Evolutionary conservation across 1,140 invertebrate species (phyloP), one percentile per base, ranked within the genome.

Genomic region (Helicorthomorpha holstii): DNA sequence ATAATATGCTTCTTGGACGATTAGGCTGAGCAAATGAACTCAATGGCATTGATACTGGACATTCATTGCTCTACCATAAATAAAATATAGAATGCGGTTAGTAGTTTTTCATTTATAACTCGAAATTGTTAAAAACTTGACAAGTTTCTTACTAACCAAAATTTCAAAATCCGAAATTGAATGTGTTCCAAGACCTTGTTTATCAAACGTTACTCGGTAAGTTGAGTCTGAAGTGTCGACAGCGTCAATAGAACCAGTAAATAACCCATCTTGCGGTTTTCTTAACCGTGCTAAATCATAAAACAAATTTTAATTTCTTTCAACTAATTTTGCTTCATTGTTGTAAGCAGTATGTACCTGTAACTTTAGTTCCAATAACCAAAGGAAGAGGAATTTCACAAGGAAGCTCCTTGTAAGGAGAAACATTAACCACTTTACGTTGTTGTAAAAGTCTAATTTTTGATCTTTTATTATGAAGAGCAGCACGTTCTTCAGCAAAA

Each of bases 91-190:
- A 57, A 50, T n/a, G n/a, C n/a, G n/a, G n/a, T n/a, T n/a, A n/a
- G n/a, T n/a, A n/a, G n/a, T n/a, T n/a, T n/a, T n/a, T n/a, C n/a
- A n/a, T 41, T 12, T 19, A 41, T 41, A 19, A 41, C 19, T 41
- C 38, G 38, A 19, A 12, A 41, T 41, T 41, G n/a, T n/a, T n/a
- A n/a, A n/a, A n/a, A n/a, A n/a, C n/a, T n/a, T n/a, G n/a, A n/a
- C n/a, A n/a, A n/a, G n/a, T n/a, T n/a, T n/a, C 23, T 1, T 7
- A 60, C 67, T 65, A 66, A 79, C 77, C 63, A 94, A 69, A 56
- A 97, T 91, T 80, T 96, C 92, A 73, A 83, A 94, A 73, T 97
- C 93, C 19, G 89, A 90, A 51, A 98, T 86, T 50, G 92, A 94
- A 66, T 94, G 89, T 12, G 92, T 95, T 3, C 93, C 93, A 26